Evolutionary conservation across 1,140 invertebrate species (phyloP).

Genomic region (Heliconius nattereri): DNA sequence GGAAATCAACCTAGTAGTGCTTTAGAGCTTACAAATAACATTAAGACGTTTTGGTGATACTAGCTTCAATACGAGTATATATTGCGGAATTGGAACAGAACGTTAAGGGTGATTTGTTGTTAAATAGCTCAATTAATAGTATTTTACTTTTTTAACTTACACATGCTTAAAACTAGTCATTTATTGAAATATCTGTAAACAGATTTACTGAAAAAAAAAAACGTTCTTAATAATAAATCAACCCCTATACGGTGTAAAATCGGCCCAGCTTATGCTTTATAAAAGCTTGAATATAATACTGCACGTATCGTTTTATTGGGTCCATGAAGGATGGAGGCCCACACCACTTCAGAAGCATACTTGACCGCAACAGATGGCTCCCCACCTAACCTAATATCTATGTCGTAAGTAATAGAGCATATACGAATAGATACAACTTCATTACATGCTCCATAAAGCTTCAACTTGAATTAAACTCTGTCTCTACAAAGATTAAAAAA

Average conservation of each 20-base stretch:
- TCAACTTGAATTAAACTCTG: slow-evolving; percentile 8
- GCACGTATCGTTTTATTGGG: slow-evolving; percentile 56
- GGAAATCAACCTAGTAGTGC: slow-evolving; percentile 52
- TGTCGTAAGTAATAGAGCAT: slow-evolving; percentile 33
- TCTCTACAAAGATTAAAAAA: slow-evolving; percentile 4
- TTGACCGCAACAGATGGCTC: slow-evolving; percentile 71
- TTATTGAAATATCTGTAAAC: neutral
- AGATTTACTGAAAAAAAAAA: neutral
- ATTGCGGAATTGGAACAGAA: slow-evolving; percentile 21
- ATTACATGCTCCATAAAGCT: slow-evolving; percentile 32
- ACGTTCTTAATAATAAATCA: neutral
- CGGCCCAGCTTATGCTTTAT: slow-evolving; percentile 25
- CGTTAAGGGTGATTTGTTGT: slow-evolving; percentile 26
- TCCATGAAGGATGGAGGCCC: slow-evolving; percentile 64
- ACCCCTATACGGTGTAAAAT: slow-evolving; percentile 9
- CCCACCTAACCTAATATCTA: slow-evolving; percentile 47
- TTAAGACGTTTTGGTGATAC: slow-evolving; percentile 45
- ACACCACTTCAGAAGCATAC: slow-evolving; percentile 63
- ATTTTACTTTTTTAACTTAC: no score
- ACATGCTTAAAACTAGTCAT: neutral
- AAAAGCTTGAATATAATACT: slow-evolving; percentile 27
- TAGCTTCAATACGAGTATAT: slow-evolving; percentile 23
- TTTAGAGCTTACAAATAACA: slow-evolving; percentile 46
- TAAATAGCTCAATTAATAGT: neutral
- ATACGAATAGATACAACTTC: slow-evolving; percentile 28